These are phyloP conservation scores for Heterotis niloticus DNA, from an alignment of 2,113 vertebrate genomes.

Conservation along the genomic window DNA sequence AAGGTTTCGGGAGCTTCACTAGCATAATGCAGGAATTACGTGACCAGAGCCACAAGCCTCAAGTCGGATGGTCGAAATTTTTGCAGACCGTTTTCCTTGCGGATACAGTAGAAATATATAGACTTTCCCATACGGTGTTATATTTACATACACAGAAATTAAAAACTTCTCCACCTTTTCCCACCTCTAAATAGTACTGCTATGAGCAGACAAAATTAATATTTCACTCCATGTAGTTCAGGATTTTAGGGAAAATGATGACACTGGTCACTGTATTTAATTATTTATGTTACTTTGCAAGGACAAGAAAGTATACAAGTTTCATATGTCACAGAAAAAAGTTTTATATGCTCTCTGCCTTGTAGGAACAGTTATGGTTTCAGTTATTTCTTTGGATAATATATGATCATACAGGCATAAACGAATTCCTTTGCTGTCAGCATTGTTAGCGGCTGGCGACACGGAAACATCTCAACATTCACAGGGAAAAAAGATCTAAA, in stretches of 20 bases:
- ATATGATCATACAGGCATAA: constrained; percentile 21
- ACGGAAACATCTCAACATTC: constrained; percentile 11
- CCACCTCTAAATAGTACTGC: background rate
- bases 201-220: background rate
- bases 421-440: constrained; percentile 13
- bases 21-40: no score
- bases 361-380: constrained; percentile 15
- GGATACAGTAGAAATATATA: no score
- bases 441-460: constrained; percentile 13
- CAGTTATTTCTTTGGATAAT: constrained; percentile 19
- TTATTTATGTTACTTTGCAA: constrained; percentile 13
- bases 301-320: constrained; percentile 19
- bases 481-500: constrained; percentile 12
- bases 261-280: constrained; percentile 10
- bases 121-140: background rate
- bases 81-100: no score
- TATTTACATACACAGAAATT: background rate
- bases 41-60: no score
- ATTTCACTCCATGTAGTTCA: background rate
- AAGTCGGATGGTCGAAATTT: no score
- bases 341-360: background rate
- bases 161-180: background rate
- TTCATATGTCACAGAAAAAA: constrained; percentile 15
- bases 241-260: background rate
- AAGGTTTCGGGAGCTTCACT: no score